These are phyloP conservation scores for Hycleus cichorii DNA, from an alignment of 1,140 invertebrate genomes.

Conservation along the genomic window DNA sequence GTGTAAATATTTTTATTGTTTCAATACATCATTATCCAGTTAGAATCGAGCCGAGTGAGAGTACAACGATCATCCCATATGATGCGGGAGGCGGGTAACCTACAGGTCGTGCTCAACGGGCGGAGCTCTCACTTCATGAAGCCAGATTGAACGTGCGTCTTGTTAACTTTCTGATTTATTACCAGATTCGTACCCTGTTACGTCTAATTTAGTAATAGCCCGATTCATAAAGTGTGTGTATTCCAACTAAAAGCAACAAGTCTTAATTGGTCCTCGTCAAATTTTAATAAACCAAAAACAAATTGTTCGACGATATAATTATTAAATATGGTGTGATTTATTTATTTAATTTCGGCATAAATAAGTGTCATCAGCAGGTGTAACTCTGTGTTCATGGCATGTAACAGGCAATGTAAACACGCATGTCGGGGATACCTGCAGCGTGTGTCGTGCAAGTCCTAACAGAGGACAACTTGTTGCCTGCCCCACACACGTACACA, in stretches of 20 bases:
- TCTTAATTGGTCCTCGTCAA: no score
- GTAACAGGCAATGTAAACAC: slow-evolving; percentile 23
- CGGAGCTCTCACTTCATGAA: slow-evolving; percentile 37
- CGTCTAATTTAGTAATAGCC: slow-evolving; percentile 16
- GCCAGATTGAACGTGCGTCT: slow-evolving; percentile 33
- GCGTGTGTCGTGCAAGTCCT: slow-evolving; percentile 19
- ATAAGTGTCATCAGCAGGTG: slow-evolving; percentile 11
- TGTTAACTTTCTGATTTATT: slow-evolving; percentile 40
- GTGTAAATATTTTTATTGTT: slow-evolving; percentile 37
- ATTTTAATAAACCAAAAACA: no score
- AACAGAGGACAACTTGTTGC: slow-evolving; percentile 32
- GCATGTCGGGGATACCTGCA: slow-evolving; percentile 24
- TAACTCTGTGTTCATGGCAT: slow-evolving; percentile 9
- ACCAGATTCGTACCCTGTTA: slow-evolving; percentile 21
- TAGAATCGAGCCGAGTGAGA: slow-evolving; percentile 5
- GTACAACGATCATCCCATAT: slow-evolving; percentile 31
- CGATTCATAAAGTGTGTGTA: no score
- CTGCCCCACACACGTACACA: slow-evolving; percentile 22
- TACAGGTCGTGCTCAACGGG: slow-evolving; percentile 31
- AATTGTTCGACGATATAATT: no score
- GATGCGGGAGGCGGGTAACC: slow-evolving; percentile 28
- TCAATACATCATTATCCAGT: slow-evolving; percentile 22
- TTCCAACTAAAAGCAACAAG: no score
- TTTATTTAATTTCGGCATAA: background rate
- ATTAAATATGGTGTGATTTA: background rate